phyloP scores from a whole-genome alignment of 2,888 invertebrate genomes.

The Catocala sponsa region DNA sequence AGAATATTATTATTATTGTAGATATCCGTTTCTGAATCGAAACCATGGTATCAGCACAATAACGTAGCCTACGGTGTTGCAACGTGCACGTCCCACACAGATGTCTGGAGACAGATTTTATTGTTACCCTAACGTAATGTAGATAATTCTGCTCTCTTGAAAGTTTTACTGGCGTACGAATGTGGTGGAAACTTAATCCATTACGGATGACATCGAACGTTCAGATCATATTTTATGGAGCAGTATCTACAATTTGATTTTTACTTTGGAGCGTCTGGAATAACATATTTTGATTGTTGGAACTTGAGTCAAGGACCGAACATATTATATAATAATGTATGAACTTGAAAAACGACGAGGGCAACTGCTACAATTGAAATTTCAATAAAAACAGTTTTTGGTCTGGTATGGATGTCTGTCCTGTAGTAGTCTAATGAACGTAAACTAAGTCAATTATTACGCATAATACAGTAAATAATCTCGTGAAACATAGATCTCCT shows the following conservation, averaged over 20 bases:
- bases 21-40: background rate
- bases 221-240: conserved; percentile 8
- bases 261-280: background rate
- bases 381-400: too few species aligned
- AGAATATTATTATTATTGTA: too few species aligned
- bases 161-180: conserved; percentile 30
- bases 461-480: too few species aligned
- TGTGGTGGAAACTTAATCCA: conserved; percentile 24
- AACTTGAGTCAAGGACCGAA: too few species aligned
- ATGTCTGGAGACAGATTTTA: conserved; percentile 46
- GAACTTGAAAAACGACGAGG: too few species aligned
- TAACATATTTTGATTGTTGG: background rate
- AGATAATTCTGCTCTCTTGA: conserved; percentile 33
- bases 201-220: conserved; percentile 13
- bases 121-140: conserved; percentile 35
- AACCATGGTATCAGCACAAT: conserved; percentile 9
- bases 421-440: too few species aligned
- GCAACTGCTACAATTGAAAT: too few species aligned
- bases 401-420: too few species aligned
- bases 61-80: conserved; percentile 24
- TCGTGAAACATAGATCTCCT: too few species aligned
- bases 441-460: too few species aligned
- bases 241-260: background rate
- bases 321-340: too few species aligned
- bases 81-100: conserved; percentile 32